Evolutionary conservation across 1,140 invertebrate species (phyloP).

Genomic region (Papilio glaucus): DNA sequence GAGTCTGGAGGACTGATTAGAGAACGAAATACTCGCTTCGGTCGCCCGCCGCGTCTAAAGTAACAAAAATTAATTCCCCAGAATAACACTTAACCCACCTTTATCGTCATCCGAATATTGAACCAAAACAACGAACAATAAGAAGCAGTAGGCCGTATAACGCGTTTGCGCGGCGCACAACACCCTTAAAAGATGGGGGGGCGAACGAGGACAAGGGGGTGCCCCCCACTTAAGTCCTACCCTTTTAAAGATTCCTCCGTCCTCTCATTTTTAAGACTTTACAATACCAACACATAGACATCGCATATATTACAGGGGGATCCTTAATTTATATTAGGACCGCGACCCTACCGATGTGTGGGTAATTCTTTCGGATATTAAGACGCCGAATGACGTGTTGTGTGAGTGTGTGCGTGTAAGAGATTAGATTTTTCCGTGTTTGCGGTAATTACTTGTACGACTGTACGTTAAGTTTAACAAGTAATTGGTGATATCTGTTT

Average conservation of each 20-base stretch:
- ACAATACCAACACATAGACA: conserved; percentile 76
- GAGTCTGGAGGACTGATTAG: neutral
- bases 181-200: conserved; percentile 43
- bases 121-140: conserved; percentile 78
- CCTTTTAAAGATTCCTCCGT: conserved; percentile 81
- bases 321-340: conserved; percentile 68
- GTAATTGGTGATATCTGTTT: neutral
- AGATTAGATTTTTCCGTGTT: conserved; percentile 80
- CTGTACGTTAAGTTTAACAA: neutral
- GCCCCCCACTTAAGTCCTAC: conserved; percentile 77
- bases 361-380: conserved; percentile 54
- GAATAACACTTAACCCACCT: conserved; percentile 75
- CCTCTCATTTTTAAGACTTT: conserved; percentile 83
- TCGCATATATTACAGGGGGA: conserved; percentile 63
- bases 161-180: conserved; percentile 63
- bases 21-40: neutral
- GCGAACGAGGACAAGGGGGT: conserved; percentile 47
- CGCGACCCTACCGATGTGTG: conserved; percentile 45
- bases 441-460: conserved; percentile 65
- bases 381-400: conserved; percentile 36
- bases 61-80: conserved; percentile 57
- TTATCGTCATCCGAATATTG: conserved; percentile 74
- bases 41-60: conserved; percentile 7
- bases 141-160: conserved; percentile 69
- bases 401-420: conserved; percentile 53